Evolutionary conservation across 2,888 invertebrate genomes (phyloP), one percentile per base, ranked within the genome.

Genomic region (Apodemia hepburni): DNA sequence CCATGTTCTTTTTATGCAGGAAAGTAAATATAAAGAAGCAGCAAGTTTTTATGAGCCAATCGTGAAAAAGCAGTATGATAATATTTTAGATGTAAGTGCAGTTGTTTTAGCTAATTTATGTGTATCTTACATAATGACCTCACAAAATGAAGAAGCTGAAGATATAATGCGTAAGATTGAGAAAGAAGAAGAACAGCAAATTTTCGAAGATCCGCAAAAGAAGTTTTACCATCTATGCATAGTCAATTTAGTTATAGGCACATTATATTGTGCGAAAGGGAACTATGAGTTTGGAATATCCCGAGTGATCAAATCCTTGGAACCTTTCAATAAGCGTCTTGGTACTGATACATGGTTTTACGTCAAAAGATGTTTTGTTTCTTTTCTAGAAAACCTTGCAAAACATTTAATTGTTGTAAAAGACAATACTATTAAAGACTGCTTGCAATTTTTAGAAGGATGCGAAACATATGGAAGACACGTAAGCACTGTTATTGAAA

Each of bases 341-440:
- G 99, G 99, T 17, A 98, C 98, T 0, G 99, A 99, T 79, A 99
- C 99, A 3, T 99, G 99, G 99, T 96, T 97, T 81, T 99, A 99
- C 80, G 97, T 98, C 1, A 99, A 99, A 81, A 93, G 99, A 66
- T 99, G 98, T 79, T 97, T 99, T 79, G 88, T 99, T 64, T 97
- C 97, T n/a, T 93, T 98, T 73, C 93, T 98, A 64, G 98, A 98
- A 87, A 97, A 97, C 82, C 91, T 98, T 72, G 94, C 97, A 0
- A 98, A 98, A 77, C 98, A 98, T 80, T 94, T 97, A 87, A 96
- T 98, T 64, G 96, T 97, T 59, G 93, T 98, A 61, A 94, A 96
- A 77, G 98, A 98, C 87, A 93, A 95, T 29, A 96, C 98, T 35
- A 93, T 98, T 65, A 95, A 96, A 72, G 98, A 98, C 77, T 97